Conservation (phyloP, 2,797 vertebrate species). For the Lepus townsendii region DNA sequence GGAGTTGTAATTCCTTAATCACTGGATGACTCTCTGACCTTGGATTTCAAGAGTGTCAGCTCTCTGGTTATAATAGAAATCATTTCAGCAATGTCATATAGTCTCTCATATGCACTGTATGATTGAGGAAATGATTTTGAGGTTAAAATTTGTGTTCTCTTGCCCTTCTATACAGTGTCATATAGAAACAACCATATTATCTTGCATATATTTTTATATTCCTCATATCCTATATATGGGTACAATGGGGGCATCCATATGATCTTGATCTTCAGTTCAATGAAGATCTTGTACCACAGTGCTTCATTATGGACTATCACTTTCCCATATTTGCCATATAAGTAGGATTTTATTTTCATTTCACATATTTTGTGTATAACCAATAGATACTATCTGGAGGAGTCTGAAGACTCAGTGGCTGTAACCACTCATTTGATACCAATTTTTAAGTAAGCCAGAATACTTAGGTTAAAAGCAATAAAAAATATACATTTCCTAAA, state of each 20-base stretch:
- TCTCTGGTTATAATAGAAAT: conserved; percentile 14
- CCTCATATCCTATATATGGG: not conserved
- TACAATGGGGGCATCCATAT: not conserved
- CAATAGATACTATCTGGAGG: not conserved
- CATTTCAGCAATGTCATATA: conserved; percentile 43
- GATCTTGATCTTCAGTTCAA: not conserved
- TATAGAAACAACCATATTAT: not conserved
- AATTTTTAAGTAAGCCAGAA: not conserved
- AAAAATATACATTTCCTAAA: not conserved
- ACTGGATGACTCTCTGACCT: conserved; percentile 40
- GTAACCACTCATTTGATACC: not conserved
- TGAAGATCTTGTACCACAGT: not conserved
- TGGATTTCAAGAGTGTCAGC: conserved; percentile 1
- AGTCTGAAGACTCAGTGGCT: not conserved
- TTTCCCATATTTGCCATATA: not conserved
- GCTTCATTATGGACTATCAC: not conserved
- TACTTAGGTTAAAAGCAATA: not conserved
- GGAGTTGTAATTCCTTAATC: conserved; percentile 72
- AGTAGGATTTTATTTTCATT: not conserved
- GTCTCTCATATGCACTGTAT: not conserved
- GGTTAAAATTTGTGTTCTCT: not conserved
- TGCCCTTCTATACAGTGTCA: not conserved
- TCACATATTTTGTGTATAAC: not conserved
- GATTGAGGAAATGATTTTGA: conserved; percentile 7
- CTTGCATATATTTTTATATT: not conserved